Conservation (phyloP, 2,113 vertebrate species). For the Istiophorus platypterus region DNA sequence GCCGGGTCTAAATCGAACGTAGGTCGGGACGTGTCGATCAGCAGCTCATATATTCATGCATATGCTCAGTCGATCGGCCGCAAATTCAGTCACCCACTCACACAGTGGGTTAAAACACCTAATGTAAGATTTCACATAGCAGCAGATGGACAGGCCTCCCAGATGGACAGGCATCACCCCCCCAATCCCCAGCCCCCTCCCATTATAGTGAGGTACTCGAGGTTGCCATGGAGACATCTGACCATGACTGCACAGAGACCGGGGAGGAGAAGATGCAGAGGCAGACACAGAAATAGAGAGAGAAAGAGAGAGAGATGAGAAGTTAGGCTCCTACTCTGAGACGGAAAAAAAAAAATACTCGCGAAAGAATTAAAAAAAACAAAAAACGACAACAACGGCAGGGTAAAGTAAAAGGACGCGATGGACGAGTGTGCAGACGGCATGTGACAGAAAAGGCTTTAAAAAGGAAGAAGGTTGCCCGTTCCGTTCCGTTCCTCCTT, state of each 20-base stretch:
- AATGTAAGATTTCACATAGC: conserved; percentile 11
- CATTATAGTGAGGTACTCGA: conserved; percentile 9
- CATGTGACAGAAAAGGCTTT: conserved; percentile 57
- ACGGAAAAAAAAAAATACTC: no score
- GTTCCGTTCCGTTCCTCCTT: conserved; percentile 37
- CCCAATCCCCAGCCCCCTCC: conserved; percentile 30
- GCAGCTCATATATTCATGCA: neutral
- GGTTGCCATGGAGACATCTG: conserved; percentile 76
- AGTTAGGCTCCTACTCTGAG: no score
- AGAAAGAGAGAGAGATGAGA: no score
- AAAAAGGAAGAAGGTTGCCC: conserved; percentile 42
- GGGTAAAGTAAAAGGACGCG: conserved; percentile 12
- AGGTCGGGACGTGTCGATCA: neutral
- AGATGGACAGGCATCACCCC: conserved; percentile 52
- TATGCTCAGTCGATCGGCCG: neutral
- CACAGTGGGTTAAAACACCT: conserved; percentile 18
- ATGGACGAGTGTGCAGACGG: conserved; percentile 57
- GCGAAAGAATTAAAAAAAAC: conserved; percentile 4
- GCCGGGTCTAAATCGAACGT: neutral
- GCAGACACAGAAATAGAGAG: conserved; percentile 48
- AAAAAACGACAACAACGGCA: neutral
- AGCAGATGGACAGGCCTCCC: conserved; percentile 51
- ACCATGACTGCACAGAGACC: conserved; percentile 31
- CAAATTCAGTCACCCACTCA: neutral
- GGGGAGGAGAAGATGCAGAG: conserved; percentile 4